These are phyloP conservation scores for Alitta virens DNA, from an alignment of 2,888 invertebrate species.

Conservation along the genomic window DNA sequence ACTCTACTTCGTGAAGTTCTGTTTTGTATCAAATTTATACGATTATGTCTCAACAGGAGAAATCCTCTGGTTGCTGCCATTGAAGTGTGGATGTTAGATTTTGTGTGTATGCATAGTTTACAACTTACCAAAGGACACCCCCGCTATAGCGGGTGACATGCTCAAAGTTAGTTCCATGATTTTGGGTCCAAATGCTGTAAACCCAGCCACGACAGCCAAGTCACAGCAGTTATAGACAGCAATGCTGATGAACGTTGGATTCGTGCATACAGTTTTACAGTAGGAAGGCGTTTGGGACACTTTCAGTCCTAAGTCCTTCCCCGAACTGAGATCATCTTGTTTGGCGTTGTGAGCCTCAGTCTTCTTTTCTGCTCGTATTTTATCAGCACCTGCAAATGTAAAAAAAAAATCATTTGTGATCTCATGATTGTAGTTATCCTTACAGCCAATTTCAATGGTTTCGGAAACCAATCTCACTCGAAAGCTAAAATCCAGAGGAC, in stretches of 20 bases:
- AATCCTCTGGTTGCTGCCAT: too few species aligned
- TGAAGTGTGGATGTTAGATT: too few species aligned
- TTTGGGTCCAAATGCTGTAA: constrained; percentile 31
- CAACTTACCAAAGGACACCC: constrained; percentile 29
- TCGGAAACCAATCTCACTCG: too few species aligned
- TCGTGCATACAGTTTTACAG: constrained; percentile 19
- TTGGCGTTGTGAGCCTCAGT: constrained; percentile 25
- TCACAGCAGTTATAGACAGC: constrained; percentile 20
- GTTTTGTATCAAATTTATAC: too few species aligned
- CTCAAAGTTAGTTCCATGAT: constrained; percentile 27
- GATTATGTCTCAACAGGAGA: too few species aligned
- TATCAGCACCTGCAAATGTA: constrained; percentile 27
- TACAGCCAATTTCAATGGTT: too few species aligned
- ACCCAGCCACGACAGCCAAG: constrained; percentile 24
- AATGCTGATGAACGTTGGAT: constrained; percentile 27
- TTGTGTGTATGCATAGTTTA: too few species aligned
- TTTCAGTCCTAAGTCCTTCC: background rate
- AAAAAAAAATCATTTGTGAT: too few species aligned
- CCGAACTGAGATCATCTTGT: background rate
- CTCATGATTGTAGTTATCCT: too few species aligned
- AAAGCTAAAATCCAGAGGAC: too few species aligned
- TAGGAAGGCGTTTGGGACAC: background rate
- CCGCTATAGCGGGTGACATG: constrained; percentile 22
- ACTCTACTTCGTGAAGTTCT: too few species aligned
- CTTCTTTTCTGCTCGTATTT: constrained; percentile 15